These are phyloP conservation scores for Motacilla tschutschensis DNA, from an alignment of 2,113 vertebrate genomes.

Conservation along the genomic window DNA sequence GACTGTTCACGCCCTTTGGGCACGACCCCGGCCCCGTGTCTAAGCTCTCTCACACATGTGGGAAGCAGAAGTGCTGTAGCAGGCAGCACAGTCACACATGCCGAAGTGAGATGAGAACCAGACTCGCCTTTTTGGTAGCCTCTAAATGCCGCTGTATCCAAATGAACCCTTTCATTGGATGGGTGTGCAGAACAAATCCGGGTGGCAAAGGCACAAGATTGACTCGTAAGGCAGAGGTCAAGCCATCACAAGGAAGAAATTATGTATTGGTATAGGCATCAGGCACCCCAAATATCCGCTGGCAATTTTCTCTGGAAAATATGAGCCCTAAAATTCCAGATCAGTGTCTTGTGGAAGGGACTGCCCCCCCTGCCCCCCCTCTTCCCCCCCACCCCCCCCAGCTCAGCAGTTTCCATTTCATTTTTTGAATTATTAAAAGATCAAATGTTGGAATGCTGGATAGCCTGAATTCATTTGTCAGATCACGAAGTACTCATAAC, in stretches of 20 bases:
- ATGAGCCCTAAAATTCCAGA: neutral
- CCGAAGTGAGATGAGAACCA: neutral
- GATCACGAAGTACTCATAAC: slow-evolving; percentile 84
- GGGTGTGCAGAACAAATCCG: rapidly evolving
- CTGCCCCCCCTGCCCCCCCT: neutral
- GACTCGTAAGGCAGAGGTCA: neutral
- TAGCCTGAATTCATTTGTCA: slow-evolving; percentile 81
- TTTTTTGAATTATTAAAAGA: slow-evolving; percentile 75
- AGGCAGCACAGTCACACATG: neutral
- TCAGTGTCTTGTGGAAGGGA: neutral
- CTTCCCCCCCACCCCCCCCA: neutral
- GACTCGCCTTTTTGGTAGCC: neutral
- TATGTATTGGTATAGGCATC: neutral
- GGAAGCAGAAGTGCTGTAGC: neutral
- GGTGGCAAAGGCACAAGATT: neutral
- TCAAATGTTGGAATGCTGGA: slow-evolving; percentile 76
- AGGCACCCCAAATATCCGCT: neutral
- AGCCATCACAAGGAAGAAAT: neutral
- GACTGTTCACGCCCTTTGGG: neutral
- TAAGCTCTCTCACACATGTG: slow-evolving; percentile 3
- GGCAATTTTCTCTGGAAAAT: neutral
- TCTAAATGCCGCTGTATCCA: neutral
- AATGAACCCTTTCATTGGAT: neutral
- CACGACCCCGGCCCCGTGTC: rapidly evolving
- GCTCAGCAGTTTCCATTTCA: slow-evolving; percentile 51